Evolutionary conservation across 2,113 vertebrate genomes (phyloP), one percentile per base, ranked within the genome.

Genomic region (Grammomys dolichurus): DNA sequence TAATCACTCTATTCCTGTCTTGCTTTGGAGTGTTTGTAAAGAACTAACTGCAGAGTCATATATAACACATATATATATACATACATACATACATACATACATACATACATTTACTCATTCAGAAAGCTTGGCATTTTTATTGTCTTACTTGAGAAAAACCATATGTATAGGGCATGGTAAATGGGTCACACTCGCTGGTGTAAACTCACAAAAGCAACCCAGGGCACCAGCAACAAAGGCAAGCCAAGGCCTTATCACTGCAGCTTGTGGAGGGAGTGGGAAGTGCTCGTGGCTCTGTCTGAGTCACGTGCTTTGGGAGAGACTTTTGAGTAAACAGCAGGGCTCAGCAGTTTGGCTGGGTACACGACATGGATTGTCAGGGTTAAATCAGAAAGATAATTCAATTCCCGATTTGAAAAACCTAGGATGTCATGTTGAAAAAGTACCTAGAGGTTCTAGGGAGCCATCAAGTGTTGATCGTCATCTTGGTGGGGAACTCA

Each of bases 381-480:
- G 77, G 89, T 36, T 5, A 89, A 36, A 91, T 75, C 46, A 33
- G 58, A 87, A 87, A 76, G 65, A 46, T 16, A 94, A 89, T 17
- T 13, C 67, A 19, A 22, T 54, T 87, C 73, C 73, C 43, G 4
- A 60, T 80, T 63, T 54, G 36, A 51, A 95, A 86, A 20, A 87
- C 17, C 67, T 73, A 24, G 86, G 22, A n/a, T 33, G 24, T 78
- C 48, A 51, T 19, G 48, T 36, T 24, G 54, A 78, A 94, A 80
- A 58, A 77, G 54, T 86, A 87, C 81, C 82, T 91, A 40, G 82
- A 87, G 76, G 72, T 63, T 78, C 33, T 7, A 86, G 96, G 88
- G 69, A 97, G 43, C 69, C 14, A 75, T 1, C 46, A 67, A 95
- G 58, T 31, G 31, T 28, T 89, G 51, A 87, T 26, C 40, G 31